phyloP scores from a whole-genome alignment of 2,888 invertebrate genomes.

The Noctua fimbriata region DNA sequence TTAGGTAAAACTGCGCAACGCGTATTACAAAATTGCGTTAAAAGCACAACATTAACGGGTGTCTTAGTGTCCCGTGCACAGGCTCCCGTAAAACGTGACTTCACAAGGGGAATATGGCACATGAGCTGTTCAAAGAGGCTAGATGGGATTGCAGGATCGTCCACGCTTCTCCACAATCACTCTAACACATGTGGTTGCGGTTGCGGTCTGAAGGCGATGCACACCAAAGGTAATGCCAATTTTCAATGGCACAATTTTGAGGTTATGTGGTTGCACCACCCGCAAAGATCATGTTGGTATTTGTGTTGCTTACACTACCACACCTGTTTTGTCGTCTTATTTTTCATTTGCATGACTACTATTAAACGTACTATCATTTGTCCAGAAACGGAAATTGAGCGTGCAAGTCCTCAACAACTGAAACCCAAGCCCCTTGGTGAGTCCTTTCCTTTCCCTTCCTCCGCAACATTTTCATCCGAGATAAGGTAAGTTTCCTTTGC shows the following conservation, averaged over 20 bases:
- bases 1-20: slow-evolving; percentile 92
- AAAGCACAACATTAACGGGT: slow-evolving; percentile 79
- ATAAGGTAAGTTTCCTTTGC: slow-evolving; percentile 24
- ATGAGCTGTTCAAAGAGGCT: slow-evolving; percentile 90
- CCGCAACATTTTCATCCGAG: neutral
- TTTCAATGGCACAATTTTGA: slow-evolving; percentile 70
- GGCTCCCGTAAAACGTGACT: slow-evolving; percentile 91
- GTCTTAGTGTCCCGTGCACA: slow-evolving; percentile 83
- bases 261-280: slow-evolving; percentile 86
- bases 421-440: slow-evolving; percentile 84
- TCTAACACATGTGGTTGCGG: slow-evolving; percentile 93
- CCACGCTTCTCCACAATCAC: slow-evolving; percentile 88
- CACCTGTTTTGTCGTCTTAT: neutral
- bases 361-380: slow-evolving; percentile 49
- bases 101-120: slow-evolving; percentile 93
- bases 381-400: slow-evolving; percentile 78
- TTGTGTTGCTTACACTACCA: neutral
- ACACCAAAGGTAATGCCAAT: slow-evolving; percentile 92
- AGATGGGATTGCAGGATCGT: slow-evolving; percentile 77
- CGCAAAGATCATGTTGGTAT: slow-evolving; percentile 44
- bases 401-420: slow-evolving; percentile 43
- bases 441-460: slow-evolving; percentile 72
- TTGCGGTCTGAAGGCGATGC: slow-evolving; percentile 91
- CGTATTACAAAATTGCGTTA: slow-evolving; percentile 83
- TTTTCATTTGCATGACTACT: neutral